phyloP scores from a whole-genome alignment of 2,888 invertebrate species.

The Elysia crispata region DNA sequence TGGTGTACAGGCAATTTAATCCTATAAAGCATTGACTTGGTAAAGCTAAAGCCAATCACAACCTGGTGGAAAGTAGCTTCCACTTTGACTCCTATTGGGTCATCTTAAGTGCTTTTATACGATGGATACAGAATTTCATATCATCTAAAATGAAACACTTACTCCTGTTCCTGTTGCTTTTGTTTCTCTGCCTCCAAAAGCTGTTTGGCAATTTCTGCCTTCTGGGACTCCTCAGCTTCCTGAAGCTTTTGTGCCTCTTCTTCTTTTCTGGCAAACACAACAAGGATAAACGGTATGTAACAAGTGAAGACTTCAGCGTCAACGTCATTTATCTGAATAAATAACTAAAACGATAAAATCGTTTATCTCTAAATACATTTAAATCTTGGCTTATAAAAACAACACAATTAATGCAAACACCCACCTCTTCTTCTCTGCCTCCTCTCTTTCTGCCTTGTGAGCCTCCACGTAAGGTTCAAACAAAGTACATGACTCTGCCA shows the following conservation, averaged over 20 bases:
- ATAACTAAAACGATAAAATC: too few species aligned
- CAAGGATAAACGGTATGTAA: background rate
- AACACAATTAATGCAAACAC: conserved; percentile 54
- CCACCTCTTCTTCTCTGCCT: conserved; percentile 84
- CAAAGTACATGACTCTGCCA: conserved; percentile 91
- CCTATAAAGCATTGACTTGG: too few species aligned
- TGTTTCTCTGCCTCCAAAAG: conserved; percentile 73
- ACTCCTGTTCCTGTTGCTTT: conserved; percentile 74
- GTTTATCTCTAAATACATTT: too few species aligned
- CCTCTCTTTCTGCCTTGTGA: conserved; percentile 90
- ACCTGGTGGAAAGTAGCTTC: too few species aligned
- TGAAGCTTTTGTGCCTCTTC: conserved; percentile 81
- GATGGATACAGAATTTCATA: too few species aligned
- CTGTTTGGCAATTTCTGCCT: conserved; percentile 72
- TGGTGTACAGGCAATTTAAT: too few species aligned
- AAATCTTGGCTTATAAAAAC: too few species aligned
- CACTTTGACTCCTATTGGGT: too few species aligned
- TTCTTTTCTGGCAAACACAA: conserved; percentile 78
- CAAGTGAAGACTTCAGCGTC: too few species aligned
- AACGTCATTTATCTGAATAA: too few species aligned
- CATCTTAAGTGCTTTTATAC: too few species aligned
- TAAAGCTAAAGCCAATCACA: too few species aligned
- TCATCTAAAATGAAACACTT: conserved; percentile 30
- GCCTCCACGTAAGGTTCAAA: conserved; percentile 95
- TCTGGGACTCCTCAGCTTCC: conserved; percentile 74